A percentile compares a stretch with the other conserved stretches of the same genome.
Conservation (phyloP, 2,113 vertebrate species). For the Scophthalmus maximus region DNA sequence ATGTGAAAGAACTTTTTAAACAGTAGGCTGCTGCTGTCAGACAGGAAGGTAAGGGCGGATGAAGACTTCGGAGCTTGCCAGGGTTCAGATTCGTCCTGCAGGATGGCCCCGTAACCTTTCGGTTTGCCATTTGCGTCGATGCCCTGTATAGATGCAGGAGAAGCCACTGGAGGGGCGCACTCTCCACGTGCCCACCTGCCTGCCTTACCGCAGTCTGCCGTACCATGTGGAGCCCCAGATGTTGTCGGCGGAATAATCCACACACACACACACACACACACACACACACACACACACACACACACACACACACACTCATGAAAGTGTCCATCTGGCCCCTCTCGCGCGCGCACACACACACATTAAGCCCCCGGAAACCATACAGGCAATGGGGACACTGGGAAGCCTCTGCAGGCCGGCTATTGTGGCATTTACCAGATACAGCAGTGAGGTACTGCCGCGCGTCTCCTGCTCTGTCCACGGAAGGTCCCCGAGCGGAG, state of each 20-base stretch:
- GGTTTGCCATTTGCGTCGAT: conserved; percentile 60
- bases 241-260: conserved; percentile 95
- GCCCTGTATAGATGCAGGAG: conserved; percentile 66
- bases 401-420: conserved; percentile 68
- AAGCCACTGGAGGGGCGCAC: conserved; percentile 77
- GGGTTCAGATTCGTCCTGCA: conserved; percentile 44
- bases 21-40: conserved; percentile 6
- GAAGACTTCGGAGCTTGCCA: conserved; percentile 20
- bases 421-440: conserved; percentile 85
- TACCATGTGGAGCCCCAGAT: conserved; percentile 95
- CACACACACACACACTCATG: conserved; percentile 89
- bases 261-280: conserved; percentile 85
- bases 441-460: conserved; percentile 73
- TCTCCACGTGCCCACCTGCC: conserved; percentile 80
- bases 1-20: no score
- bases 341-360: conserved; percentile 78
- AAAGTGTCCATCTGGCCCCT: conserved; percentile 94
- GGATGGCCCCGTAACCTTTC: conserved; percentile 71
- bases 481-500: conserved; percentile 32
- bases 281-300: conserved; percentile 82
- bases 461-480: conserved; percentile 23
- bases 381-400: conserved; percentile 85
- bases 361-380: conserved; percentile 85
- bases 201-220: conserved; percentile 85
- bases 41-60: conserved; percentile 15